phyloP scores from a whole-genome alignment of 2,888 invertebrate genomes.

The Leucoma salicis region DNA sequence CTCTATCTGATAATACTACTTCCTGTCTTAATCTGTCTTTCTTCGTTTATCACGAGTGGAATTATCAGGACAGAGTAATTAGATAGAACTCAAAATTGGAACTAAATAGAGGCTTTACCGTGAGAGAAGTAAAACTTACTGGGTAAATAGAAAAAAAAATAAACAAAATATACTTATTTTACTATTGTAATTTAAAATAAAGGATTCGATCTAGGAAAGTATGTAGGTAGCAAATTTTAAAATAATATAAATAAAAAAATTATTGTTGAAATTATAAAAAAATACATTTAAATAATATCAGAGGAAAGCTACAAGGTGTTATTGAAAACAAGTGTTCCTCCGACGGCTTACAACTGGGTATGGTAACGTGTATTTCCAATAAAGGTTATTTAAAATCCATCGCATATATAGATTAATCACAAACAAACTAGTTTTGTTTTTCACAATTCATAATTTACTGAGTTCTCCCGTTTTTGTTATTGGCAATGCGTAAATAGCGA shows the following conservation, averaged over 20 bases:
- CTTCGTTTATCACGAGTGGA: conserved; percentile 17
- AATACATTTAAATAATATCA: background rate
- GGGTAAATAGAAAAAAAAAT: conserved; percentile 35
- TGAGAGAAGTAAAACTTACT: conserved; percentile 34
- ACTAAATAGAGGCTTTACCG: conserved; percentile 31
- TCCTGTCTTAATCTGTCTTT: conserved; percentile 6
- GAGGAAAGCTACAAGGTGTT: background rate
- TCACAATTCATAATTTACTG: too few relatives aligned
- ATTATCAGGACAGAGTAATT: conserved; percentile 26
- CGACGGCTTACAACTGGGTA: background rate
- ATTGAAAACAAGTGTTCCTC: background rate
- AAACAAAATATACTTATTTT: conserved; percentile 45
- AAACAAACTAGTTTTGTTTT: too few relatives aligned
- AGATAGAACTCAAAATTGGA: conserved; percentile 36
- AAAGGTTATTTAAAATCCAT: too few relatives aligned
- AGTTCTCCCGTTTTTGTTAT: too few relatives aligned
- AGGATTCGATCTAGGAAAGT: conserved; percentile 45
- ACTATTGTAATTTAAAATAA: conserved; percentile 55
- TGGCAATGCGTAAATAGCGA: too few relatives aligned
- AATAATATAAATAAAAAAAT: conserved; percentile 12
- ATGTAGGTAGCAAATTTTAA: conserved; percentile 60
- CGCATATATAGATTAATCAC: too few relatives aligned
- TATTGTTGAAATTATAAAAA: conserved; percentile 12
- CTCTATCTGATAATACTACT: conserved; percentile 36
- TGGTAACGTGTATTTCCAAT: background rate